phyloP scores from a whole-genome alignment of 2,113 vertebrate genomes.

The Plotosus lineatus region DNA sequence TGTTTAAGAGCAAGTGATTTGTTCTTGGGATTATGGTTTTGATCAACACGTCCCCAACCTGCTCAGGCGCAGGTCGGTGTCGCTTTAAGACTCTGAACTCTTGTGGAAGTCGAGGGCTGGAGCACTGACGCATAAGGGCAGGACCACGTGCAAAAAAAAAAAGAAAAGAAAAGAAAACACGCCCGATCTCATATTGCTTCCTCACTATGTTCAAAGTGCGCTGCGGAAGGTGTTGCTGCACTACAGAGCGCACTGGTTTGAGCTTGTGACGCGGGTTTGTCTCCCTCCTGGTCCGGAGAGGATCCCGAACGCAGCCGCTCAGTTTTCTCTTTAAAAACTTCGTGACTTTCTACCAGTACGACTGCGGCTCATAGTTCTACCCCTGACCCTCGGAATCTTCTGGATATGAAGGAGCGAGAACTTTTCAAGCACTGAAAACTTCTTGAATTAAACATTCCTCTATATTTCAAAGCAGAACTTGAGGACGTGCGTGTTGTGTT shows the following conservation, averaged over 20 bases:
- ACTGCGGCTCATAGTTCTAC: neutral
- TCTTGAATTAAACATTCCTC: neutral
- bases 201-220: neutral
- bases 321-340: conserved; percentile 36
- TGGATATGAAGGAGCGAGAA: too few species aligned
- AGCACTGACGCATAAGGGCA: conserved; percentile 7
- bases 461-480: neutral
- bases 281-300: neutral
- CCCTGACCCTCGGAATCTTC: too few species aligned
- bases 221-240: neutral
- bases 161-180: neutral
- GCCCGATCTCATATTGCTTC: neutral
- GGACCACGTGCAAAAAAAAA: neutral
- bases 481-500: neutral
- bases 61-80: conserved; percentile 4
- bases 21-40: neutral
- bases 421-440: neutral
- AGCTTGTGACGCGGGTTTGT: neutral
- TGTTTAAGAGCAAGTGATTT: neutral
- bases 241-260: neutral
- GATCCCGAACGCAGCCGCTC: conserved; percentile 39
- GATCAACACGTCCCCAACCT: too few species aligned
- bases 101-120: neutral
- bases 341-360: neutral
- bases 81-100: conserved; percentile 9